A percentile compares a stretch with the other conserved stretches of the same genome.
Conservation (phyloP, 2,888 invertebrate species). For the Bugulina stolonifera region DNA sequence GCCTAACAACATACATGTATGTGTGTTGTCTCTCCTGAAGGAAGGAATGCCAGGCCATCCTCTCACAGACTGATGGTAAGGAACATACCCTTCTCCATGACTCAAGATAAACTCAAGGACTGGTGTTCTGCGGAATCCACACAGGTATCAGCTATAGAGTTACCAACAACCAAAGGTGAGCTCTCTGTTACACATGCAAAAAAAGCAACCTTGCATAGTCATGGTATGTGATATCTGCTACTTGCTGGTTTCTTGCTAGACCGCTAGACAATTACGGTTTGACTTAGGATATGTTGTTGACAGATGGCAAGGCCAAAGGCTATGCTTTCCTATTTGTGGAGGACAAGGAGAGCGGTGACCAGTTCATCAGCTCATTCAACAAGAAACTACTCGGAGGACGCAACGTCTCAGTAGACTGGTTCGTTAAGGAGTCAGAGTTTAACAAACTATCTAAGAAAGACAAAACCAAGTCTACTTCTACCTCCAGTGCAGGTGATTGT, state of each 20-base stretch:
- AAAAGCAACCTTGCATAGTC: too few species aligned
- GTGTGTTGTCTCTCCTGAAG: too few species aligned
- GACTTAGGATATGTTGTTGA: too few species aligned
- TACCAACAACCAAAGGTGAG: background rate
- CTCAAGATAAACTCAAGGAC: conserved; percentile 37
- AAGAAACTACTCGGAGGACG: background rate
- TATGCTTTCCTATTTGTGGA: background rate
- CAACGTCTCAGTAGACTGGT: conserved; percentile 1
- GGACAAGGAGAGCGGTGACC: background rate
- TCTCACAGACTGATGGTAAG: conserved; percentile 42
- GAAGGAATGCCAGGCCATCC: too few species aligned
- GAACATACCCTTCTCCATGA: conserved; percentile 39
- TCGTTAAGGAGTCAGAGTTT: background rate
- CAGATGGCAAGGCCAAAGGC: background rate
- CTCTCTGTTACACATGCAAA: too few species aligned
- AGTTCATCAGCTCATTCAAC: background rate
- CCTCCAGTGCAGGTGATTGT: background rate
- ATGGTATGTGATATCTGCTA: too few species aligned
- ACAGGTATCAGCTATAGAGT: background rate
- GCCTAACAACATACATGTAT: too few species aligned
- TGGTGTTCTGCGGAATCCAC: conserved; percentile 33
- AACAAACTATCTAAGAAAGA: background rate
- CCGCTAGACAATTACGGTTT: too few species aligned
- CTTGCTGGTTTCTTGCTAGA: too few species aligned
- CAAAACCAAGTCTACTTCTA: background rate